Evolutionary conservation across 2,888 invertebrate genomes (phyloP), one percentile per base, ranked within the genome.

Genomic region (Tanytarsus gracilentus): DNA sequence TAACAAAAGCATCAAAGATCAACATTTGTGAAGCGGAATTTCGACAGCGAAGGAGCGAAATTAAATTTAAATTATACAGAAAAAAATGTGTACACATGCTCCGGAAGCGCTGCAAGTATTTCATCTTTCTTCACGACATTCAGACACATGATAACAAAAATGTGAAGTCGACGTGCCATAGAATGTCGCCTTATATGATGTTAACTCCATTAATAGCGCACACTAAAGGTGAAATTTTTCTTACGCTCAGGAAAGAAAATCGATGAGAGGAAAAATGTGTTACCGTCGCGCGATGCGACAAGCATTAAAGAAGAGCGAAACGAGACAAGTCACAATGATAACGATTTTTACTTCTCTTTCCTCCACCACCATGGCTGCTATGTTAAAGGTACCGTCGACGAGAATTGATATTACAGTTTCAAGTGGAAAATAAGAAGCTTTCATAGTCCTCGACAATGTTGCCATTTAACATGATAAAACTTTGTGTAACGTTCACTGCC

Each of bases 1-100:
- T 23, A 4, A 53, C 53, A 53, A 53, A 36, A 25, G 33, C 36
- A 36, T 53, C 53, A 53, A 33, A 30, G 53, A 53, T 53, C 53
- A 53, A 33, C 53, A 21, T 53, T 53, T 33, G 9, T 33, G 9
- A 33, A 33, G 33, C 33, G 33, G 2, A 33, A 33, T n/a, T n/a
- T n/a, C n/a, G n/a, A n/a, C n/a, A n/a, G n/a, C n/a, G n/a, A n/a
- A n/a, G n/a, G n/a, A n/a, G n/a, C n/a, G n/a, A n/a, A n/a, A n/a
- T n/a, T n/a, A n/a, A n/a, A n/a, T n/a, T n/a, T n/a, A n/a, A n/a
- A n/a, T n/a, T n/a, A n/a, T n/a, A n/a, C n/a, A n/a, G n/a, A n/a
- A n/a, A n/a, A n/a, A n/a, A n/a, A 36, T 36, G 16, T 36, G 36
- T 36, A 36, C 16, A 14, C n/a, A 14, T 36, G 36, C 21, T 11